These are phyloP conservation scores for Apocrypta bakeri DNA, from an alignment of 1,140 invertebrate genomes.

Conservation along the genomic window DNA sequence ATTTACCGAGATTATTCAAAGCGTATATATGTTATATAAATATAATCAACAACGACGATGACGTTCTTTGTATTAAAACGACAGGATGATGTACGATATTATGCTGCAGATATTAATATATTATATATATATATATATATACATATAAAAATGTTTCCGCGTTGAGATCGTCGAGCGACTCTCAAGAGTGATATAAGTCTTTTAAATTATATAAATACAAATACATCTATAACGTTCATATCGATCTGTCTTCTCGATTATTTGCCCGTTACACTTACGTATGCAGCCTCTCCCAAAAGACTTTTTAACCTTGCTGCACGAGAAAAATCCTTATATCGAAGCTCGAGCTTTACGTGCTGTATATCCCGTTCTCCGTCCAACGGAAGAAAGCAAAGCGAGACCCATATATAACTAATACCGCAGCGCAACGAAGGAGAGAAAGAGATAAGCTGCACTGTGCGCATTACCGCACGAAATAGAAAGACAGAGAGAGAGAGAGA, in stretches of 20 bases:
- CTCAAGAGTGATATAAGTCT: slow-evolving; percentile 18
- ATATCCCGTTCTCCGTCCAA: no score
- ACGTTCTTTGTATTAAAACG: no score
- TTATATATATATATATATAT: not conserved
- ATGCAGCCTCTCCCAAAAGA: not conserved
- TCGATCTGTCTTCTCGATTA: not conserved
- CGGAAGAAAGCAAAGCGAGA: no score
- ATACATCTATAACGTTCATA: not conserved
- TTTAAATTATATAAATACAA: slow-evolving; percentile 42
- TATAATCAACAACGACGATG: no score
- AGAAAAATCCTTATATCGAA: no score
- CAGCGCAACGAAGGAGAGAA: no score
- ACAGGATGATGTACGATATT: not conserved
- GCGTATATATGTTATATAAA: no score
- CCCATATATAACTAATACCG: no score
- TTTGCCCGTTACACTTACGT: not conserved
- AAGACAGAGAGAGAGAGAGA: not conserved
- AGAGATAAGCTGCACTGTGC: no score
- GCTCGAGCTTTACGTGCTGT: no score
- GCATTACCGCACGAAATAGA: no score
- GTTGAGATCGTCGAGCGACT: not conserved
- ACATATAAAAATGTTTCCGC: not conserved
- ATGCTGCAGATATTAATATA: not conserved
- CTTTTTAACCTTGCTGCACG: no score
- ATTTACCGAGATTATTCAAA: not conserved